Percentiles rank a stretch among this genome's conserved stretches.
Evolutionary conservation across 2,113 vertebrate genomes (phyloP).

Genomic region (Chroicocephalus ridibundus): DNA sequence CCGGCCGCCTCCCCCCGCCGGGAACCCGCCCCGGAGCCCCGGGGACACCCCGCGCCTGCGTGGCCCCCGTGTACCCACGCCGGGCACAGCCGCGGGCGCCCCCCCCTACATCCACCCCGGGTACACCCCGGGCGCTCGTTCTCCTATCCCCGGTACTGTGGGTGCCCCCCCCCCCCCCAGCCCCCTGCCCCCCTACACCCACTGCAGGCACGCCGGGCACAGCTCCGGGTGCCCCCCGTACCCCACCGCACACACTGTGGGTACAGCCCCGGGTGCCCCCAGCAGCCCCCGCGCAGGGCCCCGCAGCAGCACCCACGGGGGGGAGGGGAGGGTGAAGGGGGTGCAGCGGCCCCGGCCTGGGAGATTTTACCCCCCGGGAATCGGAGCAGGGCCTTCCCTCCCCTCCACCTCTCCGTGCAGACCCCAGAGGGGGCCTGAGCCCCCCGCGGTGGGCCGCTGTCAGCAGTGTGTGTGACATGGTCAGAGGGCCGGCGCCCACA

Average conservation of each 20-base stretch:
- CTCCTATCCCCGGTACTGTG: not conserved
- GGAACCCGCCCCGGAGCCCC: not conserved
- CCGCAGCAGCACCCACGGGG: not conserved
- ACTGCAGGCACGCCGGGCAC: not conserved
- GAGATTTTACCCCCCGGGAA: too few relatives aligned
- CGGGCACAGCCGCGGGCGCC: too few relatives aligned
- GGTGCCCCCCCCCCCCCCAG: too few relatives aligned
- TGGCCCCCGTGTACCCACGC: not conserved
- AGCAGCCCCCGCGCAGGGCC: not conserved
- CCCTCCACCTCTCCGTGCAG: accelerated
- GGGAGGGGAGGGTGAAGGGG: not conserved
- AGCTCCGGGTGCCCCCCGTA: not conserved
- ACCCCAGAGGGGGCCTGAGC: not conserved
- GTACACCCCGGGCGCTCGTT: not conserved
- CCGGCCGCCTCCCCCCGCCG: not conserved
- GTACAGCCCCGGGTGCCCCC: not conserved
- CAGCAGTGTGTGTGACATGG: accelerated
- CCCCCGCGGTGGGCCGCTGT: accelerated
- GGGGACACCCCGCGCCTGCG: not conserved
- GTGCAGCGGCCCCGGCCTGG: not conserved
- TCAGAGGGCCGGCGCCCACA: accelerated
- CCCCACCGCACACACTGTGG: not conserved
- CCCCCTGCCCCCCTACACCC: not conserved
- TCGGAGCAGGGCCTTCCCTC: too few relatives aligned
- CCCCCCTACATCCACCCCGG: not conserved